Conservation (phyloP, 1,140 invertebrate species). For the Eriosoma lanigerum region DNA sequence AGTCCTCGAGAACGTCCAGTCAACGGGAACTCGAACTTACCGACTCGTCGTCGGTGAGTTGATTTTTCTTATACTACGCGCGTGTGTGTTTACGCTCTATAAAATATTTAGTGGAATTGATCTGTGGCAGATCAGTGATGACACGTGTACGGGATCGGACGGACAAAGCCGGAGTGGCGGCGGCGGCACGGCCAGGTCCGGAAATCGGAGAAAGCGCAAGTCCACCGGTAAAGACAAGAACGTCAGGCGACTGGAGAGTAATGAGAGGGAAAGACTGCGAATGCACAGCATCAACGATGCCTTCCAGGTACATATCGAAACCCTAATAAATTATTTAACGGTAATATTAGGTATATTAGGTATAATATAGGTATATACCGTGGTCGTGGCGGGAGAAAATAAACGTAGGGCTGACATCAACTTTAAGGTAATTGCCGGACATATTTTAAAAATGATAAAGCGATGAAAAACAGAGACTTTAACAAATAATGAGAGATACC, state of each 20-base stretch:
- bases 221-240: slow-evolving; percentile 79
- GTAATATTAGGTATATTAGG: too few relatives aligned
- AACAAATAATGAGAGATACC: too few relatives aligned
- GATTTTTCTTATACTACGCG: not conserved
- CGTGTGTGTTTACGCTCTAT: not conserved
- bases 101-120: slow-evolving; percentile 43
- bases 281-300: slow-evolving; percentile 93
- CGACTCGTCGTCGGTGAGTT: slow-evolving; percentile 54
- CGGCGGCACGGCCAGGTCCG: slow-evolving; percentile 51
- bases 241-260: slow-evolving; percentile 82
- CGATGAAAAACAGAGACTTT: too few relatives aligned
- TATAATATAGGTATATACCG: too few relatives aligned
- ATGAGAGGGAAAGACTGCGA: slow-evolving; percentile 86
- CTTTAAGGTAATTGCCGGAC: too few relatives aligned
- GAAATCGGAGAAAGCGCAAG: slow-evolving; percentile 62
- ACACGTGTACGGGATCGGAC: slow-evolving; percentile 44
- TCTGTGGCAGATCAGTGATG: slow-evolving; percentile 51
- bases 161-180: slow-evolving; percentile 33
- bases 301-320: slow-evolving; percentile 69
- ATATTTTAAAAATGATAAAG: too few relatives aligned
- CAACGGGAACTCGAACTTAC: slow-evolving; percentile 53
- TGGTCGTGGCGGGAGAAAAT: too few relatives aligned
- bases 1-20: slow-evolving; percentile 34
- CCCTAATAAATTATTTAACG: too few relatives aligned
- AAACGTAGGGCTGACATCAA: too few relatives aligned